These are phyloP conservation scores for Melipona bicolor DNA, from an alignment of 2,888 invertebrate genomes.

Conservation along the genomic window DNA sequence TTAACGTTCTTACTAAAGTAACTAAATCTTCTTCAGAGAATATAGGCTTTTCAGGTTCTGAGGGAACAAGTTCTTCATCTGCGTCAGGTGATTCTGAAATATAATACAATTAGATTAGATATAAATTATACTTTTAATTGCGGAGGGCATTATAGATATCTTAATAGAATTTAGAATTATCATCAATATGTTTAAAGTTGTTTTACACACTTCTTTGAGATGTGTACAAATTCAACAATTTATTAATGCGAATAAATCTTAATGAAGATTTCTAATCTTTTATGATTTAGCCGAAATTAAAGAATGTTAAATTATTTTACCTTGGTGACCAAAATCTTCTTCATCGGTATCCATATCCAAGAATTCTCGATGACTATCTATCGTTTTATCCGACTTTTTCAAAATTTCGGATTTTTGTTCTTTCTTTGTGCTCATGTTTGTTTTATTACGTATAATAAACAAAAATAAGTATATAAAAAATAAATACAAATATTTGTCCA, in stretches of 20 bases:
- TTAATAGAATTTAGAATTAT: neutral
- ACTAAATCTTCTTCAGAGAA: slow-evolving; percentile 88
- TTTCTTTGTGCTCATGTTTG: slow-evolving; percentile 43
- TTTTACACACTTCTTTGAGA: neutral
- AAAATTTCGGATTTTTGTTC: slow-evolving; percentile 47
- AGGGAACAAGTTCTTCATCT: slow-evolving; percentile 79
- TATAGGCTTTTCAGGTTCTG: slow-evolving; percentile 86
- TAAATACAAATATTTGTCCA: neutral
- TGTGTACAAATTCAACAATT: neutral
- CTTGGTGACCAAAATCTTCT: slow-evolving; percentile 81
- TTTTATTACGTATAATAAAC: neutral
- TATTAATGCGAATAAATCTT: neutral
- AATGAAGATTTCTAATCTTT: neutral
- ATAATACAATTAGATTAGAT: slow-evolving; percentile 32
- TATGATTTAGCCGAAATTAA: neutral
- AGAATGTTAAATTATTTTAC: slow-evolving; percentile 58
- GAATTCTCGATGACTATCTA: slow-evolving; percentile 77
- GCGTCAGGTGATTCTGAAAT: slow-evolving; percentile 81
- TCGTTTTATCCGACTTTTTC: slow-evolving; percentile 68
- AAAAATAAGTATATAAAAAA: neutral
- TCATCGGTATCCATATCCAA: slow-evolving; percentile 82
- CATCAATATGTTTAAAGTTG: neutral
- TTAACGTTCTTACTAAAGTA: slow-evolving; percentile 84
- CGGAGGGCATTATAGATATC: neutral
- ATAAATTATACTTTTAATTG: neutral